Base-by-base conservation (phyloP, 2,888 invertebrate genomes). In the Ganaspis brasiliensis region DNA sequence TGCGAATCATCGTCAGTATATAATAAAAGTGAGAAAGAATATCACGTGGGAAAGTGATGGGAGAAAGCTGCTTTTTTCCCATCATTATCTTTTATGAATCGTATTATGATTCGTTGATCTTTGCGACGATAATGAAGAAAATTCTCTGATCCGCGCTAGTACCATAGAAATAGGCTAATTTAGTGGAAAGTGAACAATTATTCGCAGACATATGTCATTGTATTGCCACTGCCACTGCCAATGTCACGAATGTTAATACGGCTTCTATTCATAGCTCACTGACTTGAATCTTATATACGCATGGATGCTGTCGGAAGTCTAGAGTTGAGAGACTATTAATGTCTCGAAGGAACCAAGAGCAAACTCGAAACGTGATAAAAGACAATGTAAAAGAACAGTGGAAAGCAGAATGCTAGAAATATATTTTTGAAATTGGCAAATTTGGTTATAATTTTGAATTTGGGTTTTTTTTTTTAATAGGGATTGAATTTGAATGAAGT, bases 221-320 rank as follows among this genome's bases (percentile, higher is more conserved):
- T 24, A 45, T 73, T 61, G 77, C 78, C 78, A 80, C 76, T 78
- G 80, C 73, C 82, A 84, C 73, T 82, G 83, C 79, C 86, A 84
- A 85, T 86, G 85, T 76, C 86, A 79, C 49, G 52, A 24, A 31
- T 55, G 73, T 71, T 75, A 78, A 84, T 82, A 67, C 45, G 49
- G 72, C 74, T 40, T 67, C 67, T 67, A 67, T 67, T 67, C 45
- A 67, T 67, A 67, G 67, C n/a, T 67, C 45, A 45, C 24, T 67
- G 45, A n/a, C 26, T 24, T 67, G 21, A 67, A 40, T 67, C 67
- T 67, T 45, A n/a, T n/a, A n/a, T n/a, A 67, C 45, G 67, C 67
- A 45, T 67, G 67, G 67, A 67, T 67, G 45, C 67, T 67, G 67
- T 67, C 67, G 67, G 67, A 67, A 67, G 67, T 67, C 1, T 67